These are phyloP conservation scores for Danionella dracula DNA, from an alignment of 2,797 vertebrate species.

Conservation along the genomic window DNA sequence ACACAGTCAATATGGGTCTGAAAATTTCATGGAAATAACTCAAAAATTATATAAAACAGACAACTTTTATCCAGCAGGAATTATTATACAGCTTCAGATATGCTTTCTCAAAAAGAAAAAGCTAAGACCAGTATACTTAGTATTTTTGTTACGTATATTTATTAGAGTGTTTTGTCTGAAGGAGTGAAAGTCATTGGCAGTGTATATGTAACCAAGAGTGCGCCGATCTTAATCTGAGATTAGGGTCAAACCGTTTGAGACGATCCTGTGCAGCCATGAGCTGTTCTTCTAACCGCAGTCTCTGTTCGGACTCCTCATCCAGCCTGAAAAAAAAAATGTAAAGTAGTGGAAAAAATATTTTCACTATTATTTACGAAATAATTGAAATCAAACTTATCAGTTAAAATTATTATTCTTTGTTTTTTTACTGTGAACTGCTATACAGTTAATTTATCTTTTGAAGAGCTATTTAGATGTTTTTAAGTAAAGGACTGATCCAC, in stretches of 20 bases:
- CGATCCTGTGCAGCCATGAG: constrained; percentile 73
- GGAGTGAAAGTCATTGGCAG: background rate
- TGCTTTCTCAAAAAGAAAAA: background rate
- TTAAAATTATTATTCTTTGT: too few species aligned
- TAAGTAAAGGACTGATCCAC: too few species aligned
- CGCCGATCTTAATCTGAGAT: background rate
- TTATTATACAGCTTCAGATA: background rate
- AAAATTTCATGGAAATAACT: background rate
- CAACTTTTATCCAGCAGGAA: too few species aligned
- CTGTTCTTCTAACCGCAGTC: constrained; percentile 74
- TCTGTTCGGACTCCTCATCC: constrained; percentile 79
- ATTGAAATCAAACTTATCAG: too few species aligned
- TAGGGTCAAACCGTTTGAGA: constrained; percentile 69
- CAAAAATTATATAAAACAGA: background rate
- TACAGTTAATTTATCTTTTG: too few species aligned
- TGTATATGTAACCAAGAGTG: background rate
- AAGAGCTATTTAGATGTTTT: too few species aligned
- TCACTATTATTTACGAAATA: too few species aligned
- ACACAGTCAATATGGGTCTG: background rate
- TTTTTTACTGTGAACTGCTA: too few species aligned
- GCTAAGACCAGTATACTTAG: too few species aligned
- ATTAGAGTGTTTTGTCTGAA: background rate
- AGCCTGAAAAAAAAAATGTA: too few species aligned
- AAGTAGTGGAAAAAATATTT: too few species aligned
- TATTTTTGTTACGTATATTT: too few species aligned